Percentiles rank a stretch among this genome's conserved stretches.
phyloP scores from a whole-genome alignment of 2,797 vertebrate species.

The Macrochelys suwanniensis region DNA sequence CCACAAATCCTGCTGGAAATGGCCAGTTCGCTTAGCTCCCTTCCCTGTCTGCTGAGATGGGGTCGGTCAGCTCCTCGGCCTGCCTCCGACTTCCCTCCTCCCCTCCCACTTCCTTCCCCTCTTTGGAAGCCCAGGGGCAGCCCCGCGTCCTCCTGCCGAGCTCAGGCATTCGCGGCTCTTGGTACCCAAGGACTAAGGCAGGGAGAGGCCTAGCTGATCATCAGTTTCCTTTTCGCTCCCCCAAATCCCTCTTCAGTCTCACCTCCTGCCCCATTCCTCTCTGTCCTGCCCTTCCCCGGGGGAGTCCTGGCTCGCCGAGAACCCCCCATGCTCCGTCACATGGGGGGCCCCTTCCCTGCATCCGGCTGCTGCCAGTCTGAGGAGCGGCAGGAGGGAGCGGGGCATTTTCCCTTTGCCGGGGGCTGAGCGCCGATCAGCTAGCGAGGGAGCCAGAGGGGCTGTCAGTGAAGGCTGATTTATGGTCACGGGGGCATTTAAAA shows the following conservation, averaged over 20 bases:
- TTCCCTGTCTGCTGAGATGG: too few species aligned
- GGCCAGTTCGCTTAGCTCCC: not conserved
- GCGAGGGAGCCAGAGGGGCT: too few species aligned
- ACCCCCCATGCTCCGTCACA: not conserved
- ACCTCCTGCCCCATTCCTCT: not conserved
- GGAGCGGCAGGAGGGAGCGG: too few species aligned
- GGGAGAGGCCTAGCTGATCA: fast-evolving
- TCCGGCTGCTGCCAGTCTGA: too few species aligned
- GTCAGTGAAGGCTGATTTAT: not conserved
- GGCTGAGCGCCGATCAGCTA: not conserved
- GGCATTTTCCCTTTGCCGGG: not conserved
- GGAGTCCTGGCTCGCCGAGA: too few species aligned
- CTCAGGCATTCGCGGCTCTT: not conserved
- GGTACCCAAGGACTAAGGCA: not conserved
- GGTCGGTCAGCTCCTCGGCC: too few species aligned
- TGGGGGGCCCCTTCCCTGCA: too few species aligned
- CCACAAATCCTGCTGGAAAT: not conserved
- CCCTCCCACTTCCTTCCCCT: too few species aligned
- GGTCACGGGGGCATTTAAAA: not conserved
- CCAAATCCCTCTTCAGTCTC: too few species aligned
- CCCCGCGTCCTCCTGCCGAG: too few species aligned
- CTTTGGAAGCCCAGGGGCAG: not conserved
- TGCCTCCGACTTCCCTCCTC: not conserved
- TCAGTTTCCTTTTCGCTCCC: too few species aligned
- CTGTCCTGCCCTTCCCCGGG: not conserved